phyloP scores from a whole-genome alignment of 2,888 invertebrate species.

The Tuta absoluta region DNA sequence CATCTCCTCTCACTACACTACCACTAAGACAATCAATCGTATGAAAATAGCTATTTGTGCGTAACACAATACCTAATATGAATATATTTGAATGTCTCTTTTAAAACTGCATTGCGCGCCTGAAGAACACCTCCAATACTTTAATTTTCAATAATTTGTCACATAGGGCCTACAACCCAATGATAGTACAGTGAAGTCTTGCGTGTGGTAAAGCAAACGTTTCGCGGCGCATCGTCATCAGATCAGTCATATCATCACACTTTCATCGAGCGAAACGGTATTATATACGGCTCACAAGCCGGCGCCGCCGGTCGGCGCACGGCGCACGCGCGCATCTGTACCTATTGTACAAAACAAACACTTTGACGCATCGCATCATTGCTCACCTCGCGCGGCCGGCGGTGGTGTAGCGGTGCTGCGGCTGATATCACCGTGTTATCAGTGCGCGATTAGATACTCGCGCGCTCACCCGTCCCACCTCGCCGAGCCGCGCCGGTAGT shows the following conservation, averaged over 20 bases:
- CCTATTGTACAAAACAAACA: background rate
- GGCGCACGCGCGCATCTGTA: background rate
- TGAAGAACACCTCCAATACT: too few species aligned
- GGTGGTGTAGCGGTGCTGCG: too few species aligned
- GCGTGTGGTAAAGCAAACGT: too few species aligned
- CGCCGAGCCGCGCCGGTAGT: slow-evolving; percentile 67
- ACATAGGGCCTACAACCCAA: too few species aligned
- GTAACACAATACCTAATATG: too few species aligned
- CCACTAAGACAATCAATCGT: too few species aligned
- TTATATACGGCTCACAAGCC: background rate
- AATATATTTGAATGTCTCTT: too few species aligned
- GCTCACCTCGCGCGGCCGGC: background rate
- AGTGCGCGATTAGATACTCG: slow-evolving; percentile 66
- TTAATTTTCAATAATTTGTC: too few species aligned
- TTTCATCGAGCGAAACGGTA: slow-evolving; percentile 16
- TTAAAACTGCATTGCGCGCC: too few species aligned
- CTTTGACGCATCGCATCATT: slow-evolving; percentile 7
- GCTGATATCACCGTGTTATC: slow-evolving; percentile 42
- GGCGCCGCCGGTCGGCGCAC: background rate
- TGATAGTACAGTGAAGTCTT: too few species aligned
- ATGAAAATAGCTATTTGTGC: too few species aligned
- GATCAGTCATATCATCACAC: background rate
- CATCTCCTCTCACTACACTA: too few species aligned
- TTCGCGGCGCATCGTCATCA: background rate
- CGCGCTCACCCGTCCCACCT: slow-evolving; percentile 52